Evolutionary conservation across 2,888 invertebrate species (phyloP).

Genomic region (Spialia ferax): DNA sequence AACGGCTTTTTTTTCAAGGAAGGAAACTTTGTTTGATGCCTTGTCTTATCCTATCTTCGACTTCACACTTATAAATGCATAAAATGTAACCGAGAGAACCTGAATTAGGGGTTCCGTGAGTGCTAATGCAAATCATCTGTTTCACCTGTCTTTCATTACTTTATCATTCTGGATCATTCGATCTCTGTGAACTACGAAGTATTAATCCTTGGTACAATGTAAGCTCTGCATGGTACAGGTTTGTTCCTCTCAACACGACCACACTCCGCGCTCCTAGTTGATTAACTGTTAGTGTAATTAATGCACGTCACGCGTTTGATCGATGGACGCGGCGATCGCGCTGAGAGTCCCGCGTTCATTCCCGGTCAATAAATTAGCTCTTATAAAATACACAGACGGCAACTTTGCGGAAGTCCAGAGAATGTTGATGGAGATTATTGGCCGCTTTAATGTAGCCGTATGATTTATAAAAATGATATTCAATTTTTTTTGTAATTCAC

Average conservation of each 20-base stretch:
- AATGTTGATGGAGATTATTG: constrained; percentile 34
- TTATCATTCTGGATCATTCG: not conserved
- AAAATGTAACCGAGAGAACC: no score
- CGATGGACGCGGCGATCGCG: constrained; percentile 45
- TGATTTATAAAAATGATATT: constrained; percentile 1
- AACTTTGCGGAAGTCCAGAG: constrained; percentile 27
- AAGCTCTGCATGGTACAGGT: not conserved
- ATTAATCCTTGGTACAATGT: not conserved
- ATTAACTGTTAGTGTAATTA: constrained; percentile 37
- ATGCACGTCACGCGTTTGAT: constrained; percentile 47
- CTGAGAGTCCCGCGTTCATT: constrained; percentile 42
- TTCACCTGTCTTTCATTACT: not conserved
- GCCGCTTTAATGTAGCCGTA: not conserved
- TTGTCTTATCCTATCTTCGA: no score
- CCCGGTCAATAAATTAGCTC: constrained; percentile 33
- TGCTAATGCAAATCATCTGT: not conserved
- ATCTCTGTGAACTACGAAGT: not conserved
- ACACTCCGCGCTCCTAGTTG: constrained; percentile 23
- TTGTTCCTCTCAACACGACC: constrained; percentile 9
- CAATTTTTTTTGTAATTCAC: not conserved
- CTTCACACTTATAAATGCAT: no score
- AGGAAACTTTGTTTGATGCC: not conserved
- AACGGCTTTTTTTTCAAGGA: not conserved
- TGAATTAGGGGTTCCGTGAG: not conserved
- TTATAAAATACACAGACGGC: constrained; percentile 19